These are phyloP conservation scores for Neuroterus valhalla DNA, from an alignment of 1,140 invertebrate genomes.

Conservation along the genomic window DNA sequence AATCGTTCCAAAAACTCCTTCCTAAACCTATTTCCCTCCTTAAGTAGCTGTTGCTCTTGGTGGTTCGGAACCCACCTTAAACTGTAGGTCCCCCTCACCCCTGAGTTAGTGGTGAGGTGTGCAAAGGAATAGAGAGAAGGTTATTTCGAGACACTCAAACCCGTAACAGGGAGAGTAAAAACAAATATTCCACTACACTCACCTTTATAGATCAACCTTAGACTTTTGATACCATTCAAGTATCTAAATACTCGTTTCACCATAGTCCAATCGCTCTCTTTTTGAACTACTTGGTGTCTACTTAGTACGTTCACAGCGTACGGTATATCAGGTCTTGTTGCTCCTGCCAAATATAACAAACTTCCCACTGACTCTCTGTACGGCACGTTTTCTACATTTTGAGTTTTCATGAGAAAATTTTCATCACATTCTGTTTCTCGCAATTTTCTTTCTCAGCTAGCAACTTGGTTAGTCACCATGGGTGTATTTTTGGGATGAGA, in stretches of 20 bases:
- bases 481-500: too few relatives aligned
- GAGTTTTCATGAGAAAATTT: background rate
- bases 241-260: constrained; percentile 5
- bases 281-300: constrained; percentile 34
- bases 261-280: constrained; percentile 26
- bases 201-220: background rate
- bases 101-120: too few relatives aligned
- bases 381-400: background rate
- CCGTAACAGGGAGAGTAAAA: too few relatives aligned
- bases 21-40: too few relatives aligned
- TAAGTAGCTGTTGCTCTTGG: too few relatives aligned
- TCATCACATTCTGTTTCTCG: constrained; percentile 26
- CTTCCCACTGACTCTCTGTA: constrained; percentile 33
- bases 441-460: too few relatives aligned
- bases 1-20: too few relatives aligned
- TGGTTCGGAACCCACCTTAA: too few relatives aligned
- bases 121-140: too few relatives aligned
- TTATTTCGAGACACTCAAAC: too few relatives aligned
- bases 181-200: background rate
- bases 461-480: too few relatives aligned
- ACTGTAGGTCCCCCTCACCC: too few relatives aligned
- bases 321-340: constrained; percentile 31
- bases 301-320: constrained; percentile 34
- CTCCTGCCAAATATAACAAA: constrained; percentile 32
- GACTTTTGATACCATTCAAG: background rate